phyloP scores from a whole-genome alignment of 2,113 vertebrate genomes.

The Aspiorhynchus laticeps region DNA sequence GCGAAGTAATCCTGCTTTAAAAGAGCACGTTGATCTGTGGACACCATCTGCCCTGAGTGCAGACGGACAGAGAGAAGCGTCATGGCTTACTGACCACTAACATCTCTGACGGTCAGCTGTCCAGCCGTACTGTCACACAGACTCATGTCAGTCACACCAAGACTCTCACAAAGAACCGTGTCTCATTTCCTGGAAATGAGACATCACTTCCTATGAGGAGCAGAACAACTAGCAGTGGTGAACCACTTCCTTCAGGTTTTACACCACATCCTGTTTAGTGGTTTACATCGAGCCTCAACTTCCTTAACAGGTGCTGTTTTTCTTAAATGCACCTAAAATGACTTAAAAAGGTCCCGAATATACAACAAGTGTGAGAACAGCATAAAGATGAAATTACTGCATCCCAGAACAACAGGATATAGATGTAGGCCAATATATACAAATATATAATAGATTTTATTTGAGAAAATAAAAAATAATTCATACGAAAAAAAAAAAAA shows the following conservation, averaged over 20 bases:
- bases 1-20: conserved; percentile 26
- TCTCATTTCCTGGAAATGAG: conserved; percentile 32
- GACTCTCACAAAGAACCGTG: background rate
- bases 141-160: background rate
- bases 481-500: too few relatives aligned
- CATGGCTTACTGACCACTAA: conserved; percentile 28
- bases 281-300: conserved; percentile 35
- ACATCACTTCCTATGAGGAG: conserved; percentile 33
- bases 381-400: background rate
- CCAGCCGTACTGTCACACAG: background rate
- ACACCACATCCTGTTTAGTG: conserved; percentile 52
- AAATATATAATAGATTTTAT: too few relatives aligned
- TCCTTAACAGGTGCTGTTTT: conserved; percentile 48
- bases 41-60: conserved; percentile 13
- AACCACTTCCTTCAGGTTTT: conserved; percentile 54
- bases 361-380: background rate
- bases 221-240: conserved; percentile 40
- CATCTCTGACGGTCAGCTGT: conserved; percentile 1
- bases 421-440: background rate
- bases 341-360: conserved; percentile 3
- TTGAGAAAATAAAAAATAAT: too few relatives aligned
- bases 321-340: conserved; percentile 24
- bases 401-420: background rate
- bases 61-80: conserved; percentile 1
- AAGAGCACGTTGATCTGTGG: conserved; percentile 9